Evolutionary conservation across 1,140 invertebrate genomes (phyloP), one percentile per base, ranked within the genome.

Genomic region (Plectus sambesii): DNA sequence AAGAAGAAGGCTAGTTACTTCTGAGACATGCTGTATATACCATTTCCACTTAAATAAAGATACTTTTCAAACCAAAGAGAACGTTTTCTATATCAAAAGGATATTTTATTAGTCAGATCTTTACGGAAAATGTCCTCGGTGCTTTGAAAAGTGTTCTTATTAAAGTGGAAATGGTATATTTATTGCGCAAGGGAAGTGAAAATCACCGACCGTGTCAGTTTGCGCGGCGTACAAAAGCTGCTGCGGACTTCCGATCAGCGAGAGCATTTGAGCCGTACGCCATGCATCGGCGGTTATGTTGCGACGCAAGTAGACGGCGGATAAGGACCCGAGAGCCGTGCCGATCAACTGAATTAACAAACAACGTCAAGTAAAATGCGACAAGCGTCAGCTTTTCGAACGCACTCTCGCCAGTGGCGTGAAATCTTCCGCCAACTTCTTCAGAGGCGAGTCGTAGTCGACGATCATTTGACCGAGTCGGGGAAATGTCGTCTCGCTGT

Each of bases 361-460:
- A n/a, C n/a, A n/a, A n/a, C n/a, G n/a, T n/a, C n/a, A n/a, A n/a
- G n/a, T n/a, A n/a, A n/a, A n/a, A n/a, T n/a, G n/a, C n/a, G n/a
- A n/a, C n/a, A n/a, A n/a, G n/a, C n/a, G n/a, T n/a, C n/a, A n/a
- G n/a, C n/a, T n/a, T n/a, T n/a, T n/a, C n/a, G n/a, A 44, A 37
- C 25, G 39, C 61, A 76, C 73, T 56, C 90, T 86, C 35, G 85
- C 80, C 72, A 98, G 89, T 0, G 88, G 87, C 23, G 87, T 80
- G 74, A 99, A 96, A 71, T 98, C 93, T 72, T 98, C 93, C 1
- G 84, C 82, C 0, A 99, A 74, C 67, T 96, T 97, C 69, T 92
- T 93, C 27, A 97, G 69, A 3, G 93, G 93, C 23, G 80, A 76
- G 72, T 98, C 93, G 72, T 97, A 98, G 65, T 99, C 94, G 60